Percentiles rank a stretch among this genome's conserved stretches.
These are phyloP conservation scores for Dryocosmus kuriphilus DNA, from an alignment of 2,888 invertebrate genomes.

Conservation along the genomic window DNA sequence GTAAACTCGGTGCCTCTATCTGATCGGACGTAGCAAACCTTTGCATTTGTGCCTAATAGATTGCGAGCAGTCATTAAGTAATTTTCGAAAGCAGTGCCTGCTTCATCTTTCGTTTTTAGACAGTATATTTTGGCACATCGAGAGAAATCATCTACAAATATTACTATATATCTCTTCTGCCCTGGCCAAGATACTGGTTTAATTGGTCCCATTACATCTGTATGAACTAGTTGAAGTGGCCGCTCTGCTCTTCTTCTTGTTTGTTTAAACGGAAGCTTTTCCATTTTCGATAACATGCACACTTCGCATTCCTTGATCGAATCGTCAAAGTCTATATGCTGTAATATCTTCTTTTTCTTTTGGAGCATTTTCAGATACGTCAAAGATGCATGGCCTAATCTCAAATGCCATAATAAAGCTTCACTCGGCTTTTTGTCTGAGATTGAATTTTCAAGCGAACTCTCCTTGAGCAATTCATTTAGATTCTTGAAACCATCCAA, in stretches of 20 bases:
- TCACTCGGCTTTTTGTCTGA: slow-evolving; percentile 18
- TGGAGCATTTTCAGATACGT: slow-evolving; percentile 57
- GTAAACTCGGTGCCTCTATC: slow-evolving; percentile 52
- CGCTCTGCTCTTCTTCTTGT: slow-evolving; percentile 43
- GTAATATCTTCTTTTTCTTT: slow-evolving; percentile 51
- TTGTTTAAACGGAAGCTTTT: slow-evolving; percentile 56
- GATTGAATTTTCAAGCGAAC: neutral
- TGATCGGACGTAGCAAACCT: slow-evolving; percentile 56
- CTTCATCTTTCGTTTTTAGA: slow-evolving; percentile 28
- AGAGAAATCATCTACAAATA: slow-evolving; percentile 57
- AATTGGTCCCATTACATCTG: slow-evolving; percentile 57
- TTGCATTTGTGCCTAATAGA: slow-evolving; percentile 45
- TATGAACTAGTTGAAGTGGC: slow-evolving; percentile 52
- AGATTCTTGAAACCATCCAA: slow-evolving; percentile 21
- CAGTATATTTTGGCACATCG: slow-evolving; percentile 43
- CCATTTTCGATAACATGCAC: slow-evolving; percentile 53
- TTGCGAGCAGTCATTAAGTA: slow-evolving; percentile 53
- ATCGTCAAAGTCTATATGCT: slow-evolving; percentile 58
- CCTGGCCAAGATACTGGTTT: slow-evolving; percentile 50
- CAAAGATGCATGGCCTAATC: slow-evolving; percentile 54
- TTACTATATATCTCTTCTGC: slow-evolving; percentile 50
- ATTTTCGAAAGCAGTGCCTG: slow-evolving; percentile 50
- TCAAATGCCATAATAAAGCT: slow-evolving; percentile 49
- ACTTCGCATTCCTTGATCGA: slow-evolving; percentile 58
- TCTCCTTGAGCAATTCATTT: slow-evolving; percentile 29